phyloP scores from a whole-genome alignment of 2,797 vertebrate species.

The Cynopterus sphinx region DNA sequence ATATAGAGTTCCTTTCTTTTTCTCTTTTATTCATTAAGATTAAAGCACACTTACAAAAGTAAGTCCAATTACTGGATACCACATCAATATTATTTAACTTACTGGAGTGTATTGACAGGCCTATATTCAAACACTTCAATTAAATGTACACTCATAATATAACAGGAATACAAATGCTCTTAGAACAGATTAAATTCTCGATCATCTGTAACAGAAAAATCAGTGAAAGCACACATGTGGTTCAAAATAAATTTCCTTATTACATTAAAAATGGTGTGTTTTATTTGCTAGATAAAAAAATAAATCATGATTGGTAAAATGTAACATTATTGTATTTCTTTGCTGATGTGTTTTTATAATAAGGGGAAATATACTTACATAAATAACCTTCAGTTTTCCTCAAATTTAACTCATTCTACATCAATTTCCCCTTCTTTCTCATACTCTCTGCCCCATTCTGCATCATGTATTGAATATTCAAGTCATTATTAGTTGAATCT shows the following conservation, averaged over 20 bases:
- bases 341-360: slow-evolving; percentile 33
- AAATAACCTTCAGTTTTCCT: slow-evolving; percentile 15
- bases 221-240: neutral
- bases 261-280: neutral
- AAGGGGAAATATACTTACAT: neutral
- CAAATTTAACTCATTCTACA: slow-evolving; percentile 15
- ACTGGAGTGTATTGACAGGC: neutral
- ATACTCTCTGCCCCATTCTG: neutral
- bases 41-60: neutral
- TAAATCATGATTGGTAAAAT: neutral
- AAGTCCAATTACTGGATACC: neutral
- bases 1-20: neutral
- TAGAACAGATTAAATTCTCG: neutral
- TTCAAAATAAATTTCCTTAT: neutral
- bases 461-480: neutral
- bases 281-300: slow-evolving; percentile 44
- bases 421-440: slow-evolving; percentile 16
- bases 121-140: neutral
- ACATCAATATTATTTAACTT: neutral
- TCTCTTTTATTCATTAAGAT: neutral
- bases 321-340: slow-evolving; percentile 50
- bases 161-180: neutral
- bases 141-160: neutral
- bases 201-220: neutral
- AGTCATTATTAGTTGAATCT: neutral